phyloP scores from a whole-genome alignment of 2,888 invertebrate species.

The Xiphydria camelus region DNA sequence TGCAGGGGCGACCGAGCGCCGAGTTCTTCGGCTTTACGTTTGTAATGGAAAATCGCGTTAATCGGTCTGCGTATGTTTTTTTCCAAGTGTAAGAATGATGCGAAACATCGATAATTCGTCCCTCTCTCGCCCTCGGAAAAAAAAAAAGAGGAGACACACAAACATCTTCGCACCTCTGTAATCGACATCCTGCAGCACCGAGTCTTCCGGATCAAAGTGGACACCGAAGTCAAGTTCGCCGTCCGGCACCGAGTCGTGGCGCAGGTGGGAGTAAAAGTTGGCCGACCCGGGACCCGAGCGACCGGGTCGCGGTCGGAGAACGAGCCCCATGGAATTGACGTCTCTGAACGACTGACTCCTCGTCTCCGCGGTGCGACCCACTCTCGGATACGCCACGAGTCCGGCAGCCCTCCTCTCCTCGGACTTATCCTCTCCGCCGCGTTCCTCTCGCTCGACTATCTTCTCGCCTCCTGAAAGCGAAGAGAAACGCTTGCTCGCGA shows the following conservation, averaged over 20 bases:
- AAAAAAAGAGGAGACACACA: not conserved
- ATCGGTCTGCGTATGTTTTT: too few relatives aligned
- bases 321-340: slow-evolving; percentile 36
- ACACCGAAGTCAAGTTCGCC: slow-evolving; percentile 24
- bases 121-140: too few relatives aligned
- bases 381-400: slow-evolving; percentile 41
- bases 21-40: too few relatives aligned
- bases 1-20: too few relatives aligned
- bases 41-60: too few relatives aligned
- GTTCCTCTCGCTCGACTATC: too few relatives aligned
- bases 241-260: slow-evolving; percentile 17
- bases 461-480: slow-evolving; percentile 27
- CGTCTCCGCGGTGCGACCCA: slow-evolving; percentile 39
- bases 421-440: slow-evolving; percentile 35
- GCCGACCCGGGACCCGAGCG: too few relatives aligned
- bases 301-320: slow-evolving; percentile 39
- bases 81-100: too few relatives aligned
- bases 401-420: slow-evolving; percentile 39
- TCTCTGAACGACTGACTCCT: slow-evolving; percentile 29
- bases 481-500: too few relatives aligned
- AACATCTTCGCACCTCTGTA: slow-evolving; percentile 33
- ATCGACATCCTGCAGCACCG: slow-evolving; percentile 23
- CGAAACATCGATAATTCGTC: too few relatives aligned
- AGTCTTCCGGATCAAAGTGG: slow-evolving; percentile 16
- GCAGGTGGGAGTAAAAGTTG: slow-evolving; percentile 17